These are phyloP conservation scores for Spilarctia lutea DNA, from an alignment of 2,888 invertebrate species.

Conservation along the genomic window DNA sequence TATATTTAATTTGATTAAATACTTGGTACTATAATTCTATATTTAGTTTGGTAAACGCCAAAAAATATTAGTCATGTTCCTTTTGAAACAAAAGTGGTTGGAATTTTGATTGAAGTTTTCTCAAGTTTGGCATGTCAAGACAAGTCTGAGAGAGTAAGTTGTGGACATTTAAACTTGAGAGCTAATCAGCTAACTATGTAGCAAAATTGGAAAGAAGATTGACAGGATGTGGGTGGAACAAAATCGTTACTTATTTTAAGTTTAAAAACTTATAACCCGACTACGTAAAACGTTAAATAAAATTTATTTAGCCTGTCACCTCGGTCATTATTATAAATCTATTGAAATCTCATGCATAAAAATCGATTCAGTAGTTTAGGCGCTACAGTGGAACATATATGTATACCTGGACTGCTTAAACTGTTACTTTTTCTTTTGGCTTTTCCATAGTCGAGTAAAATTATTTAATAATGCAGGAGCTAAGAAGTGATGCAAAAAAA, in stretches of 20 bases:
- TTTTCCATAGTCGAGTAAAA: background rate
- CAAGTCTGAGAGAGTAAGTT: background rate
- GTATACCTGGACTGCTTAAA: too few relatives aligned
- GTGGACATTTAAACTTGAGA: conserved; percentile 13
- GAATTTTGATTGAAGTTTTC: conserved; percentile 41
- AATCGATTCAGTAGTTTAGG: too few relatives aligned
- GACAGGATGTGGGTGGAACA: background rate
- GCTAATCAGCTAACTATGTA: conserved; percentile 3
- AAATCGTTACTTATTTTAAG: background rate
- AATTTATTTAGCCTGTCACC: too few relatives aligned
- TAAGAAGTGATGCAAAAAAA: background rate
- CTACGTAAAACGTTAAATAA: too few relatives aligned
- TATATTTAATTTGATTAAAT: too few relatives aligned
- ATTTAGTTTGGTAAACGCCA: background rate
- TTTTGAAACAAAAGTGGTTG: background rate
- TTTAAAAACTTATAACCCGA: too few relatives aligned
- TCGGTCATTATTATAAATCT: too few relatives aligned
- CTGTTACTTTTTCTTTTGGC: too few relatives aligned
- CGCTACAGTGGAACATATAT: too few relatives aligned
- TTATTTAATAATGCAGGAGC: background rate
- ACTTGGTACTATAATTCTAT: background rate
- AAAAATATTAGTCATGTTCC: background rate
- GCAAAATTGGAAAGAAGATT: conserved; percentile 1
- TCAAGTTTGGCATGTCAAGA: conserved; percentile 25
- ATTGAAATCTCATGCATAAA: too few relatives aligned